These are phyloP conservation scores for Clarias gariepinus DNA, from an alignment of 2,113 vertebrate genomes.

Conservation along the genomic window DNA sequence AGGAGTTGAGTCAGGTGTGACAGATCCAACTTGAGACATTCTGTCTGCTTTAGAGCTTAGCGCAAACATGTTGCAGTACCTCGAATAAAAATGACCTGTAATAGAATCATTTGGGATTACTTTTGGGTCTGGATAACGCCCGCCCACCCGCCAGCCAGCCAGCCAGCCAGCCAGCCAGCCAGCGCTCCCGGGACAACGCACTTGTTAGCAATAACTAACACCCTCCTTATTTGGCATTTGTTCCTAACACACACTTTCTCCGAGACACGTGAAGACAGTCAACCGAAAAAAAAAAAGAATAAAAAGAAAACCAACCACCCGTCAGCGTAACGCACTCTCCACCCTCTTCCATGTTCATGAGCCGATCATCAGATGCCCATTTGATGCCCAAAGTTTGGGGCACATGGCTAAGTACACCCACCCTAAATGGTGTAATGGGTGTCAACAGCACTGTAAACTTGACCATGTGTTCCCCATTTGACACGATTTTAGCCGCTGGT, in stretches of 20 bases:
- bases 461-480: too few species aligned
- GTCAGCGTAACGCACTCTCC: too few species aligned
- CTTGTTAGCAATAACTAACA: background rate
- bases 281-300: too few species aligned
- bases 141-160: background rate
- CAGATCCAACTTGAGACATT: background rate
- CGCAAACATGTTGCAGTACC: background rate
- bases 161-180: background rate
- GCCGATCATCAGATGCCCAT: too few species aligned
- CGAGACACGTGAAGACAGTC: background rate
- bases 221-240: background rate
- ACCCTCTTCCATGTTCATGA: too few species aligned
- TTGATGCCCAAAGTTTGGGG: too few species aligned
- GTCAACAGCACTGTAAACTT: too few species aligned
- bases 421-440: too few species aligned
- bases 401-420: too few species aligned
- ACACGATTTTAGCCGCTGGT: too few species aligned
- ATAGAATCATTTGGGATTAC: background rate
- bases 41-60: constrained; percentile 4
- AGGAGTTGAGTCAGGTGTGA: background rate
- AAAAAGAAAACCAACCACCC: too few species aligned
- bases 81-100: background rate
- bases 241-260: background rate
- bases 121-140: background rate
- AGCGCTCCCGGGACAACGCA: background rate